These are phyloP conservation scores for Alcedo quadribrachys DNA, from an alignment of 2,797 vertebrate genomes.

Conservation along the genomic window DNA sequence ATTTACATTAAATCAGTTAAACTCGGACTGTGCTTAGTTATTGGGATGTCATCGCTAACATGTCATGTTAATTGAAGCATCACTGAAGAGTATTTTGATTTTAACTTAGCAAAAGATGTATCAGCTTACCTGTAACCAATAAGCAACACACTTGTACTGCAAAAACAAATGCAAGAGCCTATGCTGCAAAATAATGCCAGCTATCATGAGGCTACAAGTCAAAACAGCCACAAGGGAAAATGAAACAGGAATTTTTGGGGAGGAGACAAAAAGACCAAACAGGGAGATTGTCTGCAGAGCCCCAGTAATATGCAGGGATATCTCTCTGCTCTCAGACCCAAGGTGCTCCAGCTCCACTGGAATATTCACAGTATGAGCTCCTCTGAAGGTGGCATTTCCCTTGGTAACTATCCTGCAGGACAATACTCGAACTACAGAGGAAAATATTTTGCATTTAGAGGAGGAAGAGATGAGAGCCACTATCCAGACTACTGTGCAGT, in stretches of 20 bases:
- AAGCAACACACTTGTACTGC: not conserved
- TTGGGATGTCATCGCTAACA: constrained; percentile 15
- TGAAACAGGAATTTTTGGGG: not conserved
- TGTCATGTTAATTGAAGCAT: constrained; percentile 47
- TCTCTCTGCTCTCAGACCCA: not conserved
- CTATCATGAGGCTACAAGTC: not conserved
- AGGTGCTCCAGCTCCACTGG: not conserved
- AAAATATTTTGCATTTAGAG: not conserved
- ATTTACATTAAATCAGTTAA: constrained; percentile 71
- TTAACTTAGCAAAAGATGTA: constrained; percentile 16
- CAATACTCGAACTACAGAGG: not conserved
- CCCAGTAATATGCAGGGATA: fast-evolving
- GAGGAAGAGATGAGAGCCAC: not conserved
- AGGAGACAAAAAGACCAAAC: not conserved
- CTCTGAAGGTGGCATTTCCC: not conserved
- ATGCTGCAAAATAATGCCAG: not conserved
- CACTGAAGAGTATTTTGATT: constrained; percentile 42
- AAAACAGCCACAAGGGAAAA: fast-evolving
- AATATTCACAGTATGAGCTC: not conserved
- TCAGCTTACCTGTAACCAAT: constrained; percentile 31
- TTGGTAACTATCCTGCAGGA: not conserved
- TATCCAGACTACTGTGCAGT: not conserved
- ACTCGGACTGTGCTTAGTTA: constrained; percentile 39
- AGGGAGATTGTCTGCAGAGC: not conserved
- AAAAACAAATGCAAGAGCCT: not conserved